Evolutionary conservation across 2,888 invertebrate species (phyloP).

Genomic region (Acrocyrtus sp.): DNA sequence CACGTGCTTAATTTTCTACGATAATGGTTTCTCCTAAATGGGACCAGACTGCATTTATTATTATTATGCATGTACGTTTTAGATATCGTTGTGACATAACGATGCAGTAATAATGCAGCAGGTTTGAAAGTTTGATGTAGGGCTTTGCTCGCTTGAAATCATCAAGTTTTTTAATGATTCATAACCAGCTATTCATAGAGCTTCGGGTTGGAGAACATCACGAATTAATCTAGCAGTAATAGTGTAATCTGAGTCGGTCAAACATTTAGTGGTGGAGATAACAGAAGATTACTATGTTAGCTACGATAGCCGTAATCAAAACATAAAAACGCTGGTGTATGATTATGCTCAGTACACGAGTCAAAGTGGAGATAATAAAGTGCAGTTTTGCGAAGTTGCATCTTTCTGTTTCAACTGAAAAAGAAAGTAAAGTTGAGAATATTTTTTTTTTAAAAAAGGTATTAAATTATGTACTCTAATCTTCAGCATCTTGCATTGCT

Average conservation of each 20-base stretch:
- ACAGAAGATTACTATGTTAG: background rate
- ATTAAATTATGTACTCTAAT: background rate
- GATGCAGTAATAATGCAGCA: background rate
- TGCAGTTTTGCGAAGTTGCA: background rate
- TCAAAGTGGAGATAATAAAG: background rate
- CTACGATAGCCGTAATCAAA: background rate
- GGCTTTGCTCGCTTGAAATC: background rate
- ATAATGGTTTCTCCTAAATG: background rate
- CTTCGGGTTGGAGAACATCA: too few relatives aligned
- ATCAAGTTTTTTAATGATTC: background rate
- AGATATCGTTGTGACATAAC: conserved; percentile 10
- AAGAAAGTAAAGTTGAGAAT: background rate
- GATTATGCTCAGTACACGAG: background rate
- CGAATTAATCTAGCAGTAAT: background rate
- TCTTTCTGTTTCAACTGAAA: background rate
- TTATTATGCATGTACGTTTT: background rate
- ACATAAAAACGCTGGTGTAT: background rate
- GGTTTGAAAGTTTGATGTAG: background rate
- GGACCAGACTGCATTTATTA: background rate
- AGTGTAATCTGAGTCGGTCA: conserved; percentile 23
- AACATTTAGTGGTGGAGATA: background rate
- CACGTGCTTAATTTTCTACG: background rate
- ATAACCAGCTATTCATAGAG: background rate
- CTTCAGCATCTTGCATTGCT: background rate
- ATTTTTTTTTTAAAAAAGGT: background rate